phyloP scores from a whole-genome alignment of 2,888 invertebrate genomes.

The Microdon myrmicae region DNA sequence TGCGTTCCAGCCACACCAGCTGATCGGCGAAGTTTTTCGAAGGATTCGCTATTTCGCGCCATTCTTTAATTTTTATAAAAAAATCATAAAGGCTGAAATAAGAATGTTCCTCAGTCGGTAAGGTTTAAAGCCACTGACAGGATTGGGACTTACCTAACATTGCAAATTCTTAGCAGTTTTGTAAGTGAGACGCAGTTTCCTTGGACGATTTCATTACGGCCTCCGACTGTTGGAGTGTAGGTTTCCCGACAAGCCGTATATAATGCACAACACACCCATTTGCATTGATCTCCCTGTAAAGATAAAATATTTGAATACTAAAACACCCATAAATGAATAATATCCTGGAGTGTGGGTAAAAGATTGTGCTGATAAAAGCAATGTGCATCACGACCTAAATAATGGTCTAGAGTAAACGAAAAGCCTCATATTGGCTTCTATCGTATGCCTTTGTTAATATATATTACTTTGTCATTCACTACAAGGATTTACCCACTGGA shows the following conservation, averaged over 20 bases:
- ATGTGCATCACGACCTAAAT: no score
- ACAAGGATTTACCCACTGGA: no score
- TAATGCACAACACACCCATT: constrained; percentile 95
- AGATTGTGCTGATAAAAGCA: no score
- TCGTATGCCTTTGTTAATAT: no score
- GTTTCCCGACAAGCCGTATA: constrained; percentile 89
- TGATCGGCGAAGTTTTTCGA: constrained; percentile 84
- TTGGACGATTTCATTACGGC: constrained; percentile 76
- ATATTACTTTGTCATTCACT: no score
- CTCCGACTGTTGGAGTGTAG: constrained; percentile 81
- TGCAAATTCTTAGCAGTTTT: constrained; percentile 86
- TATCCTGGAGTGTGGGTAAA: neutral
- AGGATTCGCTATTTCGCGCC: constrained; percentile 94
- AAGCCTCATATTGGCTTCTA: no score
- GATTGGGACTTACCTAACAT: constrained; percentile 75
- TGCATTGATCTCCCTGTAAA: constrained; percentile 85
- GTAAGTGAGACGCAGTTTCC: constrained; percentile 94
- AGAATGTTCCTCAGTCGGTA: constrained; percentile 7
- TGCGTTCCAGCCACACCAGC: constrained; percentile 85
- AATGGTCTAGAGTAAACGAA: no score
- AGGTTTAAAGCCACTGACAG: neutral
- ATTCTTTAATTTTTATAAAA: constrained; percentile 92
- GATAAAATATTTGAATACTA: constrained; percentile 2
- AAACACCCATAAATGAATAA: no score
- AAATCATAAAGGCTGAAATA: constrained; percentile 86